Evolutionary conservation across 2,888 invertebrate species (phyloP), one percentile per base, ranked within the genome.

Genomic region (Reticulitermes lucifugus): DNA sequence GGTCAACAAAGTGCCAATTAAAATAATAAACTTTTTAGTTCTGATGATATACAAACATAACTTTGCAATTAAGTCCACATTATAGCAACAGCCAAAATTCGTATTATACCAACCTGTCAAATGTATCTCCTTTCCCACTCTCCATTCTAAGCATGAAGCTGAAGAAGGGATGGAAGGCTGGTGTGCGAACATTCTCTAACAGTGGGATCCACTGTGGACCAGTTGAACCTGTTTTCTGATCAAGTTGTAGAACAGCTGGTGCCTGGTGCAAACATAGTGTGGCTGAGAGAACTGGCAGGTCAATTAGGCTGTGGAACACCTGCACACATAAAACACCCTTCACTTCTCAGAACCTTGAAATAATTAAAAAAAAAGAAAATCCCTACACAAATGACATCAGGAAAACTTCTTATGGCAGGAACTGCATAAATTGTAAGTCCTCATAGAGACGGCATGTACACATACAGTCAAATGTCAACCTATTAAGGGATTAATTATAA

Each of bases 251-350:
- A 29, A 86, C 60, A 18, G 82, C 79, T 29, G 87, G 85, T 9
- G 85, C 87, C 77, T 86, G 87, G 73, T 87, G 87, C 21, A 87
- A 80, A 70, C 84, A 85, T n/a, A 87, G 82, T 43, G 86, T 86
- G 10, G 87, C 87, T 55, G 87, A 86, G 12, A 87, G 85, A 51
- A 85, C 59, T n/a, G 87, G 87, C n/a, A 87, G 84, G 60, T 87
- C 86, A 21, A 87, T n/a, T 18, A 87, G 73, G 25, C 85, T 85
- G 65, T 83, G 84, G 51, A 86, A 87, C 29, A 87, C 60, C 86
- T 87, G 59, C 21, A 25, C 25, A 65, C n/a, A 25, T n/a, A 65
- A n/a, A 7, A 60, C n/a, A 22, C 7, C n/a, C 25, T 65, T 65
- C n/a, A 65, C 14, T 55, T 18, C 0, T 55, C 18, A 55, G 18